Conservation (phyloP, 2,797 vertebrate genomes). For the Chaunax sp. region DNA sequence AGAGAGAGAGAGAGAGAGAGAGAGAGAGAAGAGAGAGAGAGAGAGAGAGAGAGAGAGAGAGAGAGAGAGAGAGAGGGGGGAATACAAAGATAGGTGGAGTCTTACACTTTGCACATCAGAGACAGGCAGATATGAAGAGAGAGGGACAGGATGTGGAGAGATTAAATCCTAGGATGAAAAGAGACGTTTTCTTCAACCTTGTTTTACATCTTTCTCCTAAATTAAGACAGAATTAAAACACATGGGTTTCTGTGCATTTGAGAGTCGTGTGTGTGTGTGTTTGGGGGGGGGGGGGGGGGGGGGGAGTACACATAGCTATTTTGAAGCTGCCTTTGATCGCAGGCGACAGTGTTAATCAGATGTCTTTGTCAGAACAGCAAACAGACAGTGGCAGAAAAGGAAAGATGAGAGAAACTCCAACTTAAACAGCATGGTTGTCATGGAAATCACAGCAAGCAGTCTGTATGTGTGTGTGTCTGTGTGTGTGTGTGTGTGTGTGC, state of each 20-base stretch:
- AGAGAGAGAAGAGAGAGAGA: constrained; percentile 22
- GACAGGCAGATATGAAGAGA: not conserved
- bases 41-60: constrained; percentile 17
- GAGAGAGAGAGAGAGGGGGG: constrained; percentile 15
- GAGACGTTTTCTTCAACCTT: constrained; percentile 19
- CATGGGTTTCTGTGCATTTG: not conserved
- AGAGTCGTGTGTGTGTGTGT: not conserved
- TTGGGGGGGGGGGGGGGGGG: not conserved
- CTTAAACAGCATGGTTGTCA: constrained; percentile 57
- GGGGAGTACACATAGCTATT: constrained; percentile 4
- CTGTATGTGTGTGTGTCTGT: constrained; percentile 1
- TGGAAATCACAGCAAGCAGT: constrained; percentile 55
- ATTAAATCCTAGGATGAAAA: constrained; percentile 53
- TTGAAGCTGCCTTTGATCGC: constrained; percentile 47
- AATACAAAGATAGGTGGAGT: constrained; percentile 18
- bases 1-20: constrained; percentile 17
- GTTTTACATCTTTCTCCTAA: constrained; percentile 34
- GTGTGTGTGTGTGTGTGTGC: not conserved
- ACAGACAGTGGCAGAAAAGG: constrained; percentile 33
- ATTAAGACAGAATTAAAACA: constrained; percentile 9
- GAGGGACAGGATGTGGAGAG: not conserved
- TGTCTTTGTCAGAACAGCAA: constrained; percentile 48
- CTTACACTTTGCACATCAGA: constrained; percentile 23
- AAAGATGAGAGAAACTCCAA: constrained; percentile 46
- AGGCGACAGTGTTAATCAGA: constrained; percentile 54